Base-by-base conservation (phyloP, 1,140 invertebrate species). In the Trichomalopsis sarcophagae region DNA sequence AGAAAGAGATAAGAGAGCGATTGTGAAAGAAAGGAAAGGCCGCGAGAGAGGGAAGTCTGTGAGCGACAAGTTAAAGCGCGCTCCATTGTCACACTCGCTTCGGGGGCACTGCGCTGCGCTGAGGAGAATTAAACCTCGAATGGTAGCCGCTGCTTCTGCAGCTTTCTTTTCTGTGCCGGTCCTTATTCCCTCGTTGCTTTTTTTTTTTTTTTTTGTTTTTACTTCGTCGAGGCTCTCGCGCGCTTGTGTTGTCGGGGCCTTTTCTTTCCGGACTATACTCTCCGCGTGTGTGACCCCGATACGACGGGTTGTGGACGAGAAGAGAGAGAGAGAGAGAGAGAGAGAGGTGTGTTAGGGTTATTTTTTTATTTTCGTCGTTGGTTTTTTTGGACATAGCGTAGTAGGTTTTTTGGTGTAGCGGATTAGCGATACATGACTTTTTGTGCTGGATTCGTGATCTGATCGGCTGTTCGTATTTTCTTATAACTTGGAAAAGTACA, bases 1-100 rank as follows among this genome's bases (percentile, higher is more conserved):
- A 14, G 23, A 33, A 11, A 30, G 27, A 71, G 30, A 71, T 30
- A 71, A 71, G 30, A 71, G 55, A 62, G 17, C 55, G 55, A 62
- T 62, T 62, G 17, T 62, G 21, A 33, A 71, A 71, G 30, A 71
- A 71, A 71, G 27, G 17, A 30, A 17, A 17, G 30, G 68, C 27
- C 68, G 23, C 23, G 68, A 71, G 68, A 71, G 68, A 71, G 27
- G 68, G 73, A 66, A 84, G 75, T 62, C 55, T 62, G 40, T 82
- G 81, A 83, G 77, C 76, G 76, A 84, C 83, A 84, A 79, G 68
- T 80, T 84, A 62, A 74, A 74, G 68, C 47, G 62, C 21, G 75
- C 23, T n/a, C 75, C 75, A 77, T 77, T 77, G 75, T 77, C 75
- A 30, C 73, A 40, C 73, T 75, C 30, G 40, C 33, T 73, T 30